Evolutionary conservation across 2,888 invertebrate genomes (phyloP).

Genomic region (Mycalesis mineus): DNA sequence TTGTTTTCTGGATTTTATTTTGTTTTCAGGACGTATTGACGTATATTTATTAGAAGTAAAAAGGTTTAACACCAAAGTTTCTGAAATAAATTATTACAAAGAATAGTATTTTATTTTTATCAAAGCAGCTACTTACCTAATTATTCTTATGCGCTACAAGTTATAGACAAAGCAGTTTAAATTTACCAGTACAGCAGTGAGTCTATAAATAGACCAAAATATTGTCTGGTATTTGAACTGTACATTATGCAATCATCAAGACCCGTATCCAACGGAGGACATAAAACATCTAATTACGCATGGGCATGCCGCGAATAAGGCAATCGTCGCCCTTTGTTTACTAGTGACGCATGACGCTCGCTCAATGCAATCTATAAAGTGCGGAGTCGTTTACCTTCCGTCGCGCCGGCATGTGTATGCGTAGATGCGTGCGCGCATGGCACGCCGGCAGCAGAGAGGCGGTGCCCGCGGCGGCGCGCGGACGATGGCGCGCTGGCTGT

Average conservation of each 20-base stretch:
- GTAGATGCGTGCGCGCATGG: conserved; percentile 67
- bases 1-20: too few relatives aligned
- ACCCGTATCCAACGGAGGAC: conserved; percentile 16
- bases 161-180: too few relatives aligned
- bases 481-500: conserved; percentile 69
- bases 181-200: too few relatives aligned
- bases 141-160: too few relatives aligned
- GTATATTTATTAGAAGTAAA: too few relatives aligned
- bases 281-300: conserved; percentile 31
- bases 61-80: too few relatives aligned
- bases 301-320: conserved; percentile 53
- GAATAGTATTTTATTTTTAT: too few relatives aligned
- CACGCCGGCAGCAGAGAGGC: conserved; percentile 54
- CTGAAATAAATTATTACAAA: too few relatives aligned
- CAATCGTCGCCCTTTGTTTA: conserved; percentile 73
- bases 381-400: conserved; percentile 76
- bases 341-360: conserved; percentile 71
- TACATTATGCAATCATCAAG: conserved; percentile 16
- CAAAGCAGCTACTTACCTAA: too few relatives aligned
- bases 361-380: conserved; percentile 68
- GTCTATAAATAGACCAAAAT: neutral
- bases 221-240: neutral
- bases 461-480: conserved; percentile 65
- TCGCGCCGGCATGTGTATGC: conserved; percentile 61
- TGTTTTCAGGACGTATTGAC: too few relatives aligned